Evolutionary conservation across 2,797 vertebrate species (phyloP).

Genomic region (Petrocephalus schoutedeni): DNA sequence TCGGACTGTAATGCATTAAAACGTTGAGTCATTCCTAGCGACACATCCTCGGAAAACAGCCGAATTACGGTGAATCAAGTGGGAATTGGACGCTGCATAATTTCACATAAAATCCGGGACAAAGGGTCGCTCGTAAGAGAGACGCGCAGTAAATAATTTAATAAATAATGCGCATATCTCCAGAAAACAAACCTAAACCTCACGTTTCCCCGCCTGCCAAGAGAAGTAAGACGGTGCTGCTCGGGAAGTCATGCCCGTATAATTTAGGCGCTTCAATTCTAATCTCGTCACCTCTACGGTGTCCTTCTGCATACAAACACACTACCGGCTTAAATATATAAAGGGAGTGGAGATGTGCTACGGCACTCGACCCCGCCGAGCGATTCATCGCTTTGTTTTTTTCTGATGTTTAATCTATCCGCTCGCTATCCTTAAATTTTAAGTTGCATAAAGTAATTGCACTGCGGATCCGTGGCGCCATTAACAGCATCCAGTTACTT

Average conservation of each 20-base stretch:
- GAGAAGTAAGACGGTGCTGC: conserved; percentile 2
- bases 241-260: neutral
- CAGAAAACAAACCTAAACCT: conserved; percentile 10
- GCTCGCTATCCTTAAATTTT: neutral
- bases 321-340: conserved; percentile 5
- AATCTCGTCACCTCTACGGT: conserved; percentile 22
- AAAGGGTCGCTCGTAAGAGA: neutral
- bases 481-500: neutral
- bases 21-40: neutral
- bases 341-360: conserved; percentile 17
- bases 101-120: conserved; percentile 6
- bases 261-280: conserved; percentile 14
- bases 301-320: conserved; percentile 24
- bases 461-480: neutral
- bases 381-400: neutral
- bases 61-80: conserved; percentile 5
- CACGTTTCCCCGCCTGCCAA: neutral
- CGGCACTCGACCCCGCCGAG: neutral
- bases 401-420: neutral
- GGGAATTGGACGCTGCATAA: neutral
- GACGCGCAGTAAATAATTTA: neutral
- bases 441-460: conserved; percentile 7
- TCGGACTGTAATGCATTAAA: neutral
- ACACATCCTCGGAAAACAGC: neutral
- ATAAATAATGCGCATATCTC: neutral